A percentile compares a stretch with the other conserved stretches of the same genome.
Conservation (phyloP, 1,140 invertebrate genomes). For the Calephelis nemesis region DNA sequence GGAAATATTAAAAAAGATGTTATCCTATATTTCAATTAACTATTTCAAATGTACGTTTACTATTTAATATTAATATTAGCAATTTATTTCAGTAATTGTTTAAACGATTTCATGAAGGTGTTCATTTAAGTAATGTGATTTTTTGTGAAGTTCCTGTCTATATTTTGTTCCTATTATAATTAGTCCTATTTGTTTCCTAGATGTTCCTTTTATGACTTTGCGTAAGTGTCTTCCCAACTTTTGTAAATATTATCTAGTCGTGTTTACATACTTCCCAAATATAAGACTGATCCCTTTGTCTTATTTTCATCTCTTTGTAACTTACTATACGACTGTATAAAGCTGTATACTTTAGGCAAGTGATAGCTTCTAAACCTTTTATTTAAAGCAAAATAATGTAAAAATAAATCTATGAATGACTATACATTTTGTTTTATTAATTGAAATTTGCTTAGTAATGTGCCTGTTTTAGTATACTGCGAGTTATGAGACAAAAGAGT, state of each 20-base stretch:
- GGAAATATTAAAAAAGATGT: neutral
- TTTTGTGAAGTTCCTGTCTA: neutral
- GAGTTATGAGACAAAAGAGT: too few species aligned
- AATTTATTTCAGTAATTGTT: too few species aligned
- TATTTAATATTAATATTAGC: too few species aligned
- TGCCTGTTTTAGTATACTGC: too few species aligned
- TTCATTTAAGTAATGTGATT: too few species aligned
- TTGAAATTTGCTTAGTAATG: neutral
- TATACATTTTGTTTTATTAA: conserved; percentile 47
- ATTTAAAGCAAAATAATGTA: conserved; percentile 69
- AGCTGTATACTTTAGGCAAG: conserved; percentile 62
- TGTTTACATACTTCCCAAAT: conserved; percentile 76
- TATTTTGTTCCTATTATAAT: conserved; percentile 8
- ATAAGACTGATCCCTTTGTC: conserved; percentile 78
- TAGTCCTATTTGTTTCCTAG: conserved; percentile 55
- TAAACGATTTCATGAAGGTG: too few species aligned
- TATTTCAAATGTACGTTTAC: too few species aligned
- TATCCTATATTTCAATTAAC: neutral
- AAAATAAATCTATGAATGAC: conserved; percentile 67
- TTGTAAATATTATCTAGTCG: conserved; percentile 74
- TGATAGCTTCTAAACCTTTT: conserved; percentile 64
- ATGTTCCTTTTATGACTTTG: conserved; percentile 59
- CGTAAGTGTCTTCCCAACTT: conserved; percentile 76
- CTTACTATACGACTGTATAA: conserved; percentile 53
- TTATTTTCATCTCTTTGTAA: conserved; percentile 73